Evolutionary conservation across 2,888 invertebrate genomes (phyloP), one percentile per base, ranked within the genome.

Genomic region (Cantharis rufa): DNA sequence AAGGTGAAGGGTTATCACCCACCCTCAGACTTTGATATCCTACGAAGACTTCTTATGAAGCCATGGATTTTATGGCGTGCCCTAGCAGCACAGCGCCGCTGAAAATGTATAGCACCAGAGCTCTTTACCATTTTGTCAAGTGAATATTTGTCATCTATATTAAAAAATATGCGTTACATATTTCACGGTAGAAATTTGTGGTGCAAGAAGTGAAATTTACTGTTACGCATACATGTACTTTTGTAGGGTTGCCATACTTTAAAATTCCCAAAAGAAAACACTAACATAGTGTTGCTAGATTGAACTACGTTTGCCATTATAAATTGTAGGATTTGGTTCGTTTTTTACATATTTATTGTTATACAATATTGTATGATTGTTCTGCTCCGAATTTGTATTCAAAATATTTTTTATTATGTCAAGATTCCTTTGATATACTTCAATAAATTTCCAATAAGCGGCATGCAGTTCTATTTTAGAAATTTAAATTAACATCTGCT

Each of bases 31-130:
- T 88, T 88, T 86, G 84, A 83, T 70, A 82, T 83, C 76, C 85
- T 83, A 78, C 86, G 90, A 79, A 92, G 90, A 85, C 90, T 90
- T 86, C 90, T 91, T 88, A 91, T 90, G 90, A 92, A 92, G 86
- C 89, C 89, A 89, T 92, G 92, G 88, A 92, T 92, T 89, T 92
- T 92, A 89, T 88, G 87, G 84, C 91, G 89, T 83, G 93, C 93
- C 75, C 91, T 90, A 82, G 90, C 91, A 83, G 92, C 92, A 89
- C 92, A 92, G 84, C 91, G 90, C 79, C 93, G 91, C 84, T 85
- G 84, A 82, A 82, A 84, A 78, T 83, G 82, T 74, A 83, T 79
- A 72, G 88, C 88, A 82, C 90, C 89, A 87, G 89, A 89, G 86
- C 90, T 90, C 88, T 89, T 88, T 84, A 89, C 89, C 83, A 87